Percentiles rank a stretch among this genome's conserved stretches.
phyloP scores from a whole-genome alignment of 2,888 invertebrate species.

The Hartigia nigra region DNA sequence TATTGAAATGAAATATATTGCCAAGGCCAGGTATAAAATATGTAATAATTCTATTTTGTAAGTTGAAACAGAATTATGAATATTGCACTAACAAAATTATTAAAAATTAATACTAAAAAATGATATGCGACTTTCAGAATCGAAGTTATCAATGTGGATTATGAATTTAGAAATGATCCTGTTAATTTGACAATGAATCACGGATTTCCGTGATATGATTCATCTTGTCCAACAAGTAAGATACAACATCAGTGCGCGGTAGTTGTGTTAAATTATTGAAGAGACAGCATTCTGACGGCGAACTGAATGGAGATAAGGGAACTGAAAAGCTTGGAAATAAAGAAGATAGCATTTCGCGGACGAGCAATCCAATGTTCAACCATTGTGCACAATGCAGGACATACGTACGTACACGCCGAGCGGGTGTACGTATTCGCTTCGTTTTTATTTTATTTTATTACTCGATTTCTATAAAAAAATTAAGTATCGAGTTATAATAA shows the following conservation, averaged over 20 bases:
- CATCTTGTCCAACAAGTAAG: background rate
- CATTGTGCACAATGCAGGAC: slow-evolving; percentile 12
- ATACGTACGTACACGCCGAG: no score
- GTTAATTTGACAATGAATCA: background rate
- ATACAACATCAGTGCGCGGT: background rate
- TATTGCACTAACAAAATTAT: background rate
- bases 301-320: slow-evolving; percentile 12
- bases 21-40: background rate
- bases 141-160: background rate
- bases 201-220: background rate
- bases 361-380: slow-evolving; percentile 19
- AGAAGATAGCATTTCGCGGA: slow-evolving; percentile 24
- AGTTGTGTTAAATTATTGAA: slow-evolving; percentile 39
- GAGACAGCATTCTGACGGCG: slow-evolving; percentile 24
- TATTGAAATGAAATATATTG: background rate
- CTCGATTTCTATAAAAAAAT: no score
- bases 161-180: background rate
- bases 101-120: no score
- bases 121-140: background rate
- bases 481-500: background rate
- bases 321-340: slow-evolving; percentile 14
- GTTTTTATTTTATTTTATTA: no score
- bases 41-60: background rate
- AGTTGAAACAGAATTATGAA: background rate
- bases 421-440: no score